Percentiles rank a stretch among this genome's conserved stretches.
Evolutionary conservation across 92 coral and sea anemone species (phyloP).

Genomic region (Porites evermanni): DNA sequence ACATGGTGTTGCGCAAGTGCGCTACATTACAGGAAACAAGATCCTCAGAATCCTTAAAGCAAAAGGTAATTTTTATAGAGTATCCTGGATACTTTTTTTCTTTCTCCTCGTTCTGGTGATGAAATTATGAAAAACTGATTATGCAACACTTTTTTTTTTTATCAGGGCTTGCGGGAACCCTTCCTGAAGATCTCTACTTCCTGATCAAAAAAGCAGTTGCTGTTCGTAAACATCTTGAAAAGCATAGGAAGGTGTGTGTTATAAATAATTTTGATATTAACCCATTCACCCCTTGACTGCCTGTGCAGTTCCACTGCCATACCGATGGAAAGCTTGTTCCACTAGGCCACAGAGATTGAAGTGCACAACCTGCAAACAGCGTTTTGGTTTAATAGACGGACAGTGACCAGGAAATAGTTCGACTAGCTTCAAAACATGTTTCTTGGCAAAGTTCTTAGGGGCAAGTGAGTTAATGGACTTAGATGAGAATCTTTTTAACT

Average conservation of each 20-base stretch:
- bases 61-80: constrained; percentile 64
- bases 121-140: background rate
- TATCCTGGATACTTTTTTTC: background rate
- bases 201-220: constrained; percentile 98
- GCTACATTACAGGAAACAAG: constrained; percentile 98
- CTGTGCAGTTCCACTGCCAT: background rate
- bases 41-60: constrained; percentile 95
- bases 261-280: background rate
- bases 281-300: background rate
- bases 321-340: too few species aligned
- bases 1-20: constrained; percentile 99
- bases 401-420: too few species aligned
- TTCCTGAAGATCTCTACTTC: constrained; percentile 96
- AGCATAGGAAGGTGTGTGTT: constrained; percentile 85
- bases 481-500: too few species aligned
- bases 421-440: too few species aligned
- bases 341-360: too few species aligned
- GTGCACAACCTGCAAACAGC: too few species aligned
- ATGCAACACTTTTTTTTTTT: background rate
- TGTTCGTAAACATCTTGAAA: constrained; percentile 98
- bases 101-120: too few species aligned
- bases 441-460: too few species aligned
- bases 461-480: too few species aligned
- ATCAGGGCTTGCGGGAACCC: constrained; percentile 87
- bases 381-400: too few species aligned